Conservation (phyloP, 2,888 invertebrate genomes). For the Sminthurinus aureus region DNA sequence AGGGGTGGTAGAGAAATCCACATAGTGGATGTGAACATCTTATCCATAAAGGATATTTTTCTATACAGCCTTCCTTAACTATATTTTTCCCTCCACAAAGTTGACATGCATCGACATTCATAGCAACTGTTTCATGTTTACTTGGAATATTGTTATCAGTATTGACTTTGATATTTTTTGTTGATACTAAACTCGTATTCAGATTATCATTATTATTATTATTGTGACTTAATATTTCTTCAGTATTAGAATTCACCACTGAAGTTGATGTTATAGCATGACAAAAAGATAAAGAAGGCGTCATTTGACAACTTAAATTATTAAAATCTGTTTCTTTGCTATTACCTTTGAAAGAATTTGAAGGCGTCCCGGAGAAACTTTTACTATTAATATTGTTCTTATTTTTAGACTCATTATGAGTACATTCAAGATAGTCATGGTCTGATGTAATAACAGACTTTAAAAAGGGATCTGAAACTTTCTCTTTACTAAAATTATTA, state of each 20-base stretch:
- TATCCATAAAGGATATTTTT: conserved; percentile 48
- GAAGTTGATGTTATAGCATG: background rate
- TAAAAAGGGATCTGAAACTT: background rate
- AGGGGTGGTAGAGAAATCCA: conserved; percentile 52
- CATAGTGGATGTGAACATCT: conserved; percentile 56
- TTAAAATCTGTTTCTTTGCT: background rate
- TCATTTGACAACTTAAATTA: background rate
- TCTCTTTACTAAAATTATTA: background rate
- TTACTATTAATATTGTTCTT: background rate
- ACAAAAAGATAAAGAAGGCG: background rate
- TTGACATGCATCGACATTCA: conserved; percentile 18
- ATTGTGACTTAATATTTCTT: background rate
- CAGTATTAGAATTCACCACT: background rate
- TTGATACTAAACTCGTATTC: no score
- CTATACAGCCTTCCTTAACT: background rate
- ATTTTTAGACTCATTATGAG: background rate
- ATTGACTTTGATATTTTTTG: no score
- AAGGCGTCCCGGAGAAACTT: background rate
- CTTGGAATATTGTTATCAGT: no score
- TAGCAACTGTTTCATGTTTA: no score
- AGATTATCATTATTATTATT: no score
- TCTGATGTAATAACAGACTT: conserved; percentile 10
- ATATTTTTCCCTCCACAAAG: conserved; percentile 18
- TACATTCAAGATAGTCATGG: conserved; percentile 27
- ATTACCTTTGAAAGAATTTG: no score